A percentile compares a stretch with the other conserved stretches of the same genome.
phyloP scores from a whole-genome alignment of 2,113 vertebrate species.

The Rousettus leschenaultii region DNA sequence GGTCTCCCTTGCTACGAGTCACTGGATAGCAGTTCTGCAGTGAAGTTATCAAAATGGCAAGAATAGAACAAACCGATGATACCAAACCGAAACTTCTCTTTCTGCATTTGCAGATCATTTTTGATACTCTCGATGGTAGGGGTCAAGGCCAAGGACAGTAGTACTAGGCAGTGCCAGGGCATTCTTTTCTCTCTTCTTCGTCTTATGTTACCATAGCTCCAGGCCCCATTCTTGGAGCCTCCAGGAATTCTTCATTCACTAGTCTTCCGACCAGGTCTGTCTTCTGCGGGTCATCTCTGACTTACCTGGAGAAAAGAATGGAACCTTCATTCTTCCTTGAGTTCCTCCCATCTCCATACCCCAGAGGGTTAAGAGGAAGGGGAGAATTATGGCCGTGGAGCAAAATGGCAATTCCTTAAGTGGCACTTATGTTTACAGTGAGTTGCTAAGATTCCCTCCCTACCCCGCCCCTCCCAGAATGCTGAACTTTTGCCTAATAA shows the following conservation, averaged over 20 bases:
- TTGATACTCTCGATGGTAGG: background rate
- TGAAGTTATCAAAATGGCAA: background rate
- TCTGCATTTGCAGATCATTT: background rate
- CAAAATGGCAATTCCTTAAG: background rate
- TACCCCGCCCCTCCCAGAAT: too few species aligned
- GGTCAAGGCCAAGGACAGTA: background rate
- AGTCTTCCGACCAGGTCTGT: background rate
- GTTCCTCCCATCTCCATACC: background rate
- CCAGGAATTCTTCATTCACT: background rate
- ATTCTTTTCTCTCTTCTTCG: background rate
- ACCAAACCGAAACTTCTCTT: background rate
- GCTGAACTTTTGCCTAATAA: background rate
- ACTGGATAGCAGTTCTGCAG: background rate
- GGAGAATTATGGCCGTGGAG: background rate
- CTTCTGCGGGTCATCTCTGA: background rate
- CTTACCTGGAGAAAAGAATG: background rate
- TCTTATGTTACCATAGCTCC: background rate
- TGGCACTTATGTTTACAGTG: background rate
- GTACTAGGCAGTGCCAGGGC: background rate
- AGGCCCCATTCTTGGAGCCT: background rate
- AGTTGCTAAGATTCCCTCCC: background rate
- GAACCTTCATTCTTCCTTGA: background rate
- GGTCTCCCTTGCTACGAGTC: constrained; percentile 4
- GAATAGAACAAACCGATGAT: background rate
- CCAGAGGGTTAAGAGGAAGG: background rate